phyloP scores from a whole-genome alignment of 2,797 vertebrate genomes.

The Sparidentex hasta region DNA sequence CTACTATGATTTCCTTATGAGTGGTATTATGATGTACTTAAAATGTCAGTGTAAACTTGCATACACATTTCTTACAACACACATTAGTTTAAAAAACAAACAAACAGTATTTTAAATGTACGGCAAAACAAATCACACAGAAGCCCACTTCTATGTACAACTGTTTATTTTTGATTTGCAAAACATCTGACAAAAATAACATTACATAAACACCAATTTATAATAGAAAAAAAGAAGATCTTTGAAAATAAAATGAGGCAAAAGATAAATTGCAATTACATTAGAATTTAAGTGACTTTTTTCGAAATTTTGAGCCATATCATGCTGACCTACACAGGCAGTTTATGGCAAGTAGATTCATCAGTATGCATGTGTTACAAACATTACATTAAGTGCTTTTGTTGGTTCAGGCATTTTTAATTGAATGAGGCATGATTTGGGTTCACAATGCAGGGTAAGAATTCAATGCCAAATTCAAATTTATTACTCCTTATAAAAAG shows the following conservation, averaged over 20 bases:
- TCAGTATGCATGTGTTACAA: slow-evolving; percentile 77
- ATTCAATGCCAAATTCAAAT: slow-evolving; percentile 69
- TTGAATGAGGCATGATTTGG: slow-evolving; percentile 71
- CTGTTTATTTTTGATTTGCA: slow-evolving; percentile 87
- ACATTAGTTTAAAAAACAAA: background rate
- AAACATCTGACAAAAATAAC: slow-evolving; percentile 85
- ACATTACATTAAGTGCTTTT: slow-evolving; percentile 81
- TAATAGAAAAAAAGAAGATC: slow-evolving; percentile 82
- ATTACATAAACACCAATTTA: slow-evolving; percentile 84
- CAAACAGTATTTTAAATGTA: too few relatives aligned
- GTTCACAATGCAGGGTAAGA: slow-evolving; percentile 68
- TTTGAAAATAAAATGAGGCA: slow-evolving; percentile 71
- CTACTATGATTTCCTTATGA: background rate
- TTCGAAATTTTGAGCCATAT: slow-evolving; percentile 75
- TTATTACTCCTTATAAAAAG: slow-evolving; percentile 34
- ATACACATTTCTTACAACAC: background rate
- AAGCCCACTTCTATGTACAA: slow-evolving; percentile 80
- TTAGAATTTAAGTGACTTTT: slow-evolving; percentile 79
- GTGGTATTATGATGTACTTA: background rate
- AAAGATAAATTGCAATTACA: slow-evolving; percentile 81
- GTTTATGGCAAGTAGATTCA: slow-evolving; percentile 74
- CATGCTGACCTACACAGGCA: slow-evolving; percentile 76
- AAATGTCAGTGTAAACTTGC: background rate
- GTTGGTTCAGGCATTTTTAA: slow-evolving; percentile 77
- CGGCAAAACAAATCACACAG: slow-evolving; percentile 35